A percentile compares a stretch with the other conserved stretches of the same genome.
phyloP scores from a whole-genome alignment of 2,888 invertebrate species.

The Nomada ferruginata region DNA sequence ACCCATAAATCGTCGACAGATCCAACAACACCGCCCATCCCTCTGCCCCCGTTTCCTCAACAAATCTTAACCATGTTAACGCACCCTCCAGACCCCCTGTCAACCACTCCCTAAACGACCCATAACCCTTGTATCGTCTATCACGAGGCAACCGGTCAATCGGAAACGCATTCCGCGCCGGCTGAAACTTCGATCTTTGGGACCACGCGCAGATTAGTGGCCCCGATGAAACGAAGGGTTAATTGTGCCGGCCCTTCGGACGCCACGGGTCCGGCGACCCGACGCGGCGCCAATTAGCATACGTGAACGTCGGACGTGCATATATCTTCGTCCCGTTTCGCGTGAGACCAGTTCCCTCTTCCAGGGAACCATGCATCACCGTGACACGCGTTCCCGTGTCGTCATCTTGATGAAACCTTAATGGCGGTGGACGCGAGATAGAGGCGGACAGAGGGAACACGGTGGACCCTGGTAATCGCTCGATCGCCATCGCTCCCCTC shows the following conservation, averaged over 20 bases:
- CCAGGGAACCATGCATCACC: conserved; percentile 56
- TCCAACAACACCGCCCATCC: background rate
- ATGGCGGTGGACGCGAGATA: conserved; percentile 23
- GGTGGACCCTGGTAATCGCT: conserved; percentile 34
- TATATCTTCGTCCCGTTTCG: conserved; percentile 54
- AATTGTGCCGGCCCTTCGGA: conserved; percentile 48
- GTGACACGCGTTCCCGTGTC: conserved; percentile 43
- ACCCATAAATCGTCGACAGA: background rate
- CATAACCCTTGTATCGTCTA: conserved; percentile 19
- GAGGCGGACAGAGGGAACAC: background rate
- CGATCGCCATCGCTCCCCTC: conserved; percentile 57
- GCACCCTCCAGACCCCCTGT: background rate
- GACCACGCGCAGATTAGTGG: conserved; percentile 35
- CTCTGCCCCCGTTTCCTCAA: conserved; percentile 2
- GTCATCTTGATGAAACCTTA: conserved; percentile 64
- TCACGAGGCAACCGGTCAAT: conserved; percentile 32
- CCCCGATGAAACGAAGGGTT: conserved; percentile 58
- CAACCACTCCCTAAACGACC: conserved; percentile 11
- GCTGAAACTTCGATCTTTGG: conserved; percentile 45
- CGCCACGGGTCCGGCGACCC: background rate
- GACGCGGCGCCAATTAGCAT: conserved; percentile 43
- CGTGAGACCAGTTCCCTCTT: conserved; percentile 15
- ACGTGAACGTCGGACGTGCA: conserved; percentile 40
- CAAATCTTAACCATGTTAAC: conserved; percentile 21
- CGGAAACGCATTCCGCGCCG: conserved; percentile 33